Evolutionary conservation across 2,113 vertebrate species (phyloP).

Genomic region (Elgaria multicarinata): DNA sequence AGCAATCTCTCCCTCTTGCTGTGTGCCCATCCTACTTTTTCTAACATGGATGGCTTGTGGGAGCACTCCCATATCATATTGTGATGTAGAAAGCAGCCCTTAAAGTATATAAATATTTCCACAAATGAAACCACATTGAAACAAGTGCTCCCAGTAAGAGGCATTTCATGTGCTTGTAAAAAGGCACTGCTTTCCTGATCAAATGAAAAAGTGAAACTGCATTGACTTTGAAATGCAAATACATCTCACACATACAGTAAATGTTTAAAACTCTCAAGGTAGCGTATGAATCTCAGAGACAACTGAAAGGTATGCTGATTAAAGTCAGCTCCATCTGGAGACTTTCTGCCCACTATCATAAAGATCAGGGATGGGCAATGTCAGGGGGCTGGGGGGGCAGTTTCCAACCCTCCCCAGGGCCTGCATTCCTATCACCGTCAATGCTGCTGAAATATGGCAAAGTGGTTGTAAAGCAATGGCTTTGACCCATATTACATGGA

Average conservation of each 20-base stretch:
- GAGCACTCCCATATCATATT: neutral
- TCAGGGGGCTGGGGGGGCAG: too few species aligned
- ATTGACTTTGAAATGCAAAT: slow-evolving; percentile 31
- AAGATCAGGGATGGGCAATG: too few species aligned
- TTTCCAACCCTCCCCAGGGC: too few species aligned
- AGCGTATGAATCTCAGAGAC: neutral
- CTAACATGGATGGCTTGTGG: neutral
- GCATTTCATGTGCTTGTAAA: neutral
- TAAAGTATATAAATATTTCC: neutral
- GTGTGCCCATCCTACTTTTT: neutral
- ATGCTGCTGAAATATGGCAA: too few species aligned
- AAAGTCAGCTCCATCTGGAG: neutral
- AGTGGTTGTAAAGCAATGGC: too few species aligned
- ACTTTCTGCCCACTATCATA: neutral
- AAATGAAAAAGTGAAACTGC: slow-evolving; percentile 10
- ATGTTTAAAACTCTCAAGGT: slow-evolving; percentile 18
- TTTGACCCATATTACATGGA: too few species aligned
- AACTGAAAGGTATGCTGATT: neutral
- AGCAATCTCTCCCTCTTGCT: neutral
- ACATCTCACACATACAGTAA: slow-evolving; percentile 4
- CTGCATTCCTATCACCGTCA: too few species aligned
- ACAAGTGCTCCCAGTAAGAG: neutral
- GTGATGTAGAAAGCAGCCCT: too few species aligned
- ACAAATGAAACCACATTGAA: slow-evolving; percentile 4
- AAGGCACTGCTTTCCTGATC: neutral